Evolutionary conservation across 2,888 invertebrate species (phyloP), one percentile per base, ranked within the genome.

Genomic region (Ecdyonurus torrentis): DNA sequence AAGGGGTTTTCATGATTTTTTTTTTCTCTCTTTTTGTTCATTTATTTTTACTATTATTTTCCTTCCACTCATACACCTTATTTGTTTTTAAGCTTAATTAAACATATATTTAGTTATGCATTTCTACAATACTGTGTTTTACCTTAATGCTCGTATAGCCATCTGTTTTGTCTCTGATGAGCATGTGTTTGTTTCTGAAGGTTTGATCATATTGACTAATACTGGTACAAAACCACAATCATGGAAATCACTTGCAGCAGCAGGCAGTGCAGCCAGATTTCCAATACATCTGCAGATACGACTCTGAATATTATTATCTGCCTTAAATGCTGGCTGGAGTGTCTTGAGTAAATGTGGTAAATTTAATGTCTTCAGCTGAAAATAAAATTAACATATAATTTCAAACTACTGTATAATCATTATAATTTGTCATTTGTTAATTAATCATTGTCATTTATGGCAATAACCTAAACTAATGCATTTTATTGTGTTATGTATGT

Each of bases 131-230:
- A 10, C 18, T 50, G 50, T 50, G 7, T 10, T 10, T 10, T 55
- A 55, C 55, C 55, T 55, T 22, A 55, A 20, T n/a, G 55, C 55
- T 55, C 55, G n/a, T 5, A 55, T 20, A 7, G 55, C 55, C 55
- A 55, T 55, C n/a, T 55, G 55, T n/a, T 55, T 55, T 7, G 55
- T 55, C n/a, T 55, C 55, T n/a, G 55, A n/a, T 7, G 55, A 55
- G 55, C n/a, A 10, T 5, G 5, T 55, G 22, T 55, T 55, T n/a
- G 19, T 55, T 7, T 55, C 55, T 10, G 19, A 5, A 22, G 19
- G 19, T 7, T 55, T 22, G 22, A 55, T 55, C 19, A 55, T 55
- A 7, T 7, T 55, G 3, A 55, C 22, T 18, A 55, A 20, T 5
- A 55, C n/a, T n/a, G 55, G 55, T n/a, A 55, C 55, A 20, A 22